Percentiles rank a stretch among this genome's conserved stretches.
phyloP scores from a whole-genome alignment of 2,113 vertebrate species.

The Pantherophis guttatus region DNA sequence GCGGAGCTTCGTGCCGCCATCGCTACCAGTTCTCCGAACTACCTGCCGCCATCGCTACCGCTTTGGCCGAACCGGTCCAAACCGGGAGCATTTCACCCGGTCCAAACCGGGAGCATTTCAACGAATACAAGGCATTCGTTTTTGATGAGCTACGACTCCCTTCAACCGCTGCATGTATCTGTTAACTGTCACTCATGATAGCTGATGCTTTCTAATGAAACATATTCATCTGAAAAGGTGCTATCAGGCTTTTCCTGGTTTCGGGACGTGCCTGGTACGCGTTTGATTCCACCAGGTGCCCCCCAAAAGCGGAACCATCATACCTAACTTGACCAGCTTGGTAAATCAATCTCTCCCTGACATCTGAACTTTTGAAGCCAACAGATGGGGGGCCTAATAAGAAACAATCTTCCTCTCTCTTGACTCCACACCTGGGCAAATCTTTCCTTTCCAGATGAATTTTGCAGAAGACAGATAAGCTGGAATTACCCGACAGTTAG shows the following conservation, averaged over 20 bases:
- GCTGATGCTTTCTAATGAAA: neutral
- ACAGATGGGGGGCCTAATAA: slow-evolving; percentile 59
- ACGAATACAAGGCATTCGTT: neutral
- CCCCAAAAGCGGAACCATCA: neutral
- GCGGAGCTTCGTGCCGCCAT: too few species aligned
- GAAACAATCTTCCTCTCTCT: slow-evolving; percentile 51
- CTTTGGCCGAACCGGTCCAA: too few species aligned
- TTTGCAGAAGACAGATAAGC: slow-evolving; percentile 62
- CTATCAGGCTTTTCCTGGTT: neutral
- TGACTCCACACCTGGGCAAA: slow-evolving; percentile 64
- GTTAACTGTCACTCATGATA: neutral
- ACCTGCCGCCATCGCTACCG: too few species aligned
- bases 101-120: too few species aligned
- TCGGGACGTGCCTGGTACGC: neutral
- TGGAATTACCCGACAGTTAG: slow-evolving; percentile 61
- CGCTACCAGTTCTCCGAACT: too few species aligned
- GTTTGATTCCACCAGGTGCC: neutral
- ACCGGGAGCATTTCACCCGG: too few species aligned
- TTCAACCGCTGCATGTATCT: neutral
- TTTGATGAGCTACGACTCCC: neutral
- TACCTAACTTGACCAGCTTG: neutral
- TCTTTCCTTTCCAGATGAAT: slow-evolving; percentile 60
- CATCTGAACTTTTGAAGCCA: slow-evolving; percentile 58
- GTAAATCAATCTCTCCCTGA: slow-evolving; percentile 29
- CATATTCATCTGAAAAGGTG: neutral